phyloP scores from a whole-genome alignment of 1,140 invertebrate species.

The Capitella teleta region DNA sequence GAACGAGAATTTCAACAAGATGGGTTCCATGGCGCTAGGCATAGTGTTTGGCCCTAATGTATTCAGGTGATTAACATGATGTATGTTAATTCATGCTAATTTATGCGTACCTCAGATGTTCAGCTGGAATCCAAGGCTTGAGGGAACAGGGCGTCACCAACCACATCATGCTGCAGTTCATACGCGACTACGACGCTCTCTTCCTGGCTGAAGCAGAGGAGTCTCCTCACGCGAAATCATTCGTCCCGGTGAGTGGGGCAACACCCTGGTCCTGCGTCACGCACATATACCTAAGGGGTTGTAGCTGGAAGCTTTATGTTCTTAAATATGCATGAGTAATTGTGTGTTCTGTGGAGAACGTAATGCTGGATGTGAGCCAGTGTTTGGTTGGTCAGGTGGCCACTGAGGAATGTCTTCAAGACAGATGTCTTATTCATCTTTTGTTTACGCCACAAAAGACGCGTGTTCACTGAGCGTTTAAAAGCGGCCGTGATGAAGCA shows the following conservation, averaged over 20 bases:
- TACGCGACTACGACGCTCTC: conserved; percentile 33
- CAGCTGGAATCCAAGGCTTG: conserved; percentile 32
- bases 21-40: conserved; percentile 40
- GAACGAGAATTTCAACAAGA: conserved; percentile 38
- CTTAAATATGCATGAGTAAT: no score
- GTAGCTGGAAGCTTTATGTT: no score
- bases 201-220: conserved; percentile 21
- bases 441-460: no score
- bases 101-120: conserved; percentile 21
- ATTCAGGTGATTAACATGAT: conserved; percentile 32
- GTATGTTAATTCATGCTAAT: neutral
- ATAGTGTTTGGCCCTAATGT: conserved; percentile 46
- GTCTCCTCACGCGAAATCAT: neutral
- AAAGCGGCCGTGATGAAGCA: no score
- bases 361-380: no score
- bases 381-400: no score
- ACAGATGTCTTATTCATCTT: no score
- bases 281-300: no score
- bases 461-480: no score
- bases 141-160: conserved; percentile 42
- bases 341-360: no score
- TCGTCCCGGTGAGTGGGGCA: neutral
- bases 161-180: conserved; percentile 39
- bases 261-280: no score
- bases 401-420: no score